Conservation (phyloP, 2,888 invertebrate genomes). For the Chironomus riparius region DNA sequence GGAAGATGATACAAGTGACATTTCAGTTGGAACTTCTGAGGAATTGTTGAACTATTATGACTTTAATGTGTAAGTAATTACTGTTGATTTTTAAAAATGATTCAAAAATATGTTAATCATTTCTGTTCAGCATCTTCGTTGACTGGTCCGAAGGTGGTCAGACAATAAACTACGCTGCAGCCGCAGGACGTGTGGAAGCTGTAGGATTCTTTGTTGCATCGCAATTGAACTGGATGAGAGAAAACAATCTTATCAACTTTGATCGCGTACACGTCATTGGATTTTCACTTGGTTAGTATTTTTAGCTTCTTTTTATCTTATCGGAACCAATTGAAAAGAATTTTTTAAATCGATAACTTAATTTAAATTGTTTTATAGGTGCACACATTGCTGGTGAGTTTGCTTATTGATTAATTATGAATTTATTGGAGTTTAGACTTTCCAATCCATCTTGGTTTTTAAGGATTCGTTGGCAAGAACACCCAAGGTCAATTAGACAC, state of each 20-base stretch:
- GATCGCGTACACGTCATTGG: conserved; percentile 38
- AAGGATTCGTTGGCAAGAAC: too few relatives aligned
- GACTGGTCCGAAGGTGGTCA: conserved; percentile 38
- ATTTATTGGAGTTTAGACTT: too few relatives aligned
- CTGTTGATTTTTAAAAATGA: background rate
- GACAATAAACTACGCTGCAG: conserved; percentile 36
- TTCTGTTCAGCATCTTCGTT: conserved; percentile 18
- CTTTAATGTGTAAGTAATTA: background rate
- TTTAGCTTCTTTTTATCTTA: too few relatives aligned
- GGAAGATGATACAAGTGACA: conserved; percentile 13
- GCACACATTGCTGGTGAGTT: too few relatives aligned
- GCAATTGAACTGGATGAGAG: conserved; percentile 35
- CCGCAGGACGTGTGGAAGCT: conserved; percentile 34
- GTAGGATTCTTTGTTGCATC: conserved; percentile 34
- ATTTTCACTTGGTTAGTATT: conserved; percentile 37
- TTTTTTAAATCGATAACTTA: too few relatives aligned
- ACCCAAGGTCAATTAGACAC: too few relatives aligned
- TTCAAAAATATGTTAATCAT: background rate
- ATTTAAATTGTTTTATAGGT: too few relatives aligned
- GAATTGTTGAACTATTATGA: conserved; percentile 4
- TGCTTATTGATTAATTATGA: too few relatives aligned
- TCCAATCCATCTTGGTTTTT: too few relatives aligned
- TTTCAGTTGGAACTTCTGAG: conserved; percentile 5
- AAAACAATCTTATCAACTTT: conserved; percentile 30
- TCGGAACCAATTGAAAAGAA: too few relatives aligned